Evolutionary conservation across 1,140 invertebrate species (phyloP), one percentile per base, ranked within the genome.

Genomic region (Solenopsis fugax): DNA sequence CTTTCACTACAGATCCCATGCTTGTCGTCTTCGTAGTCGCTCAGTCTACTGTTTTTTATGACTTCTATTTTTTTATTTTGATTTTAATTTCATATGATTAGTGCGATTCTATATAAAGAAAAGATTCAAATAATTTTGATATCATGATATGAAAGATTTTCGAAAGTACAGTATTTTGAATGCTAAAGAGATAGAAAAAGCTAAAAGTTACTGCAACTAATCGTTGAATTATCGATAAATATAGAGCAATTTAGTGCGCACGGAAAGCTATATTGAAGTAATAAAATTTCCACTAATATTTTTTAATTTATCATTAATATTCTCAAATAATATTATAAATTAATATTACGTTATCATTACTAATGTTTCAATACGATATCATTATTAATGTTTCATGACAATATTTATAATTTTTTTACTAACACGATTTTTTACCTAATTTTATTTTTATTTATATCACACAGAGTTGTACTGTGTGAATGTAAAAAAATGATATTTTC

Each of bases 1-100:
- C 93, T 93, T 93, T 93, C 93, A 93, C 93, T 93, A 81, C 86
- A 37, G 89, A 88, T 93, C 91, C 89, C 91, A 88, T 92, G 92
- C 93, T 90, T 67, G 86, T 86, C 82, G 80, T 86, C 81, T 87
- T 84, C 72, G 67, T 77, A 72, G 62, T 76, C 69, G 77, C 87
- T 81, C 88, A 56, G 65, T 52, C 67, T 90, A 80, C 86, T 84
- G 62, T 81, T 84, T 48, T 89, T 89, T 81, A 76, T 62, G 62
- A 77, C 45, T 54, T 65, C 7, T 37, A 16, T n/a, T 67, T 45
- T 69, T 45, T 16, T 41, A 54, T 67, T 52, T 48, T 13, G 29
- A 65, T 6, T 48, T 48, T 37, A 50, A 21, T 65, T 76, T 1
- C 13, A 24, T 16, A 24, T 5, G 1, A 24, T 24, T 41, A 24